Conservation (phyloP, 2,797 vertebrate genomes). For the Euthynnus affinis region DNA sequence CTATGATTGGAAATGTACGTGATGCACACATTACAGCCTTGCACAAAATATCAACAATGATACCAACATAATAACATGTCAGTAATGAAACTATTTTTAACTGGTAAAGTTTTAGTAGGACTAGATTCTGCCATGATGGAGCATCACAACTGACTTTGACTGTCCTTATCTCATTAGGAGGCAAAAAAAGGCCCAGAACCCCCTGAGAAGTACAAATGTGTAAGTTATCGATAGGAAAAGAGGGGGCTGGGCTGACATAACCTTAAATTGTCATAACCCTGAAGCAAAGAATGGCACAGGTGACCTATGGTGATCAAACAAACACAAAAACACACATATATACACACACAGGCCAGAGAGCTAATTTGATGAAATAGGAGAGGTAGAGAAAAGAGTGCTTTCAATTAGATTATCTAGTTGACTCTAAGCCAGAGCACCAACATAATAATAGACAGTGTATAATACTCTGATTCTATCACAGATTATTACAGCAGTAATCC, state of each 20-base stretch:
- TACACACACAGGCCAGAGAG: conserved; percentile 25
- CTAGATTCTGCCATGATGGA: conserved; percentile 16
- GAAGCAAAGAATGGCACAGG: conserved; percentile 18
- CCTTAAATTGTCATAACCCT: conserved; percentile 33
- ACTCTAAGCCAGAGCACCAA: conserved; percentile 47
- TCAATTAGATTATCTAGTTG: conserved; percentile 69
- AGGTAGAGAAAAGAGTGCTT: conserved; percentile 42
- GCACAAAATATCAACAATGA: neutral
- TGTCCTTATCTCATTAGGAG: conserved; percentile 18
- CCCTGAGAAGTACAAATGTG: conserved; percentile 30
- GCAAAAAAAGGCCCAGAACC: neutral
- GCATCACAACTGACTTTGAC: conserved; percentile 29
- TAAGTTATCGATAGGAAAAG: conserved; percentile 27
- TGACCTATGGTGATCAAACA: conserved; percentile 12
- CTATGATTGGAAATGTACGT: neutral
- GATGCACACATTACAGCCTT: neutral
- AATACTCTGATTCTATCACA: conserved; percentile 42
- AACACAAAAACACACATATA: conserved; percentile 3
- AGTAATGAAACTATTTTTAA: too few species aligned
- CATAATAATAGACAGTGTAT: conserved; percentile 57
- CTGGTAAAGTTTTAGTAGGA: neutral
- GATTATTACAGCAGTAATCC: conserved; percentile 64
- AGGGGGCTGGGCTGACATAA: neutral
- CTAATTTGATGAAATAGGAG: conserved; percentile 50
- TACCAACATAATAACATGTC: neutral